Evolutionary conservation across 1,140 invertebrate genomes (phyloP).

Genomic region (Orchesella cincta): DNA sequence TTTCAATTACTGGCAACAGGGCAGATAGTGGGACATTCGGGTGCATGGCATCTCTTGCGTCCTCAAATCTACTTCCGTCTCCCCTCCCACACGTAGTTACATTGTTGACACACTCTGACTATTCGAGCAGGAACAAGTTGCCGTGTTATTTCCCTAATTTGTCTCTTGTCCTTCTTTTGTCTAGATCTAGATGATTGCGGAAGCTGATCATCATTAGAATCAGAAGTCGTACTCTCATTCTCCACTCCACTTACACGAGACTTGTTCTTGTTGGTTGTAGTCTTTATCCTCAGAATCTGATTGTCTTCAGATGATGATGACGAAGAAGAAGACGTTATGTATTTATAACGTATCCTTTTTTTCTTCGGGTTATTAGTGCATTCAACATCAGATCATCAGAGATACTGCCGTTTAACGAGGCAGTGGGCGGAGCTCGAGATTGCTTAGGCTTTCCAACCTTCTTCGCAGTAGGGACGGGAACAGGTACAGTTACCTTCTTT

Average conservation of each 20-base stretch:
- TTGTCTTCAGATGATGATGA: too few species aligned
- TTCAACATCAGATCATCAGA: neutral
- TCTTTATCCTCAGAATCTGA: neutral
- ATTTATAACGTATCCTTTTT: neutral
- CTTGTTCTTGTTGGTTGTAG: neutral
- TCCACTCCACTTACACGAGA: too few species aligned
- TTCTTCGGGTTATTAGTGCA: neutral
- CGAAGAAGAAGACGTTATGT: neutral
- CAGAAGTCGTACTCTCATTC: neutral
- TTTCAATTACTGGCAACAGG: neutral
- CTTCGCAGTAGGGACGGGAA: neutral
- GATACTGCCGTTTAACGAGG: neutral
- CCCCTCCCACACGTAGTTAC: neutral
- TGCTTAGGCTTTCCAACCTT: neutral
- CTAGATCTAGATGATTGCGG: neutral
- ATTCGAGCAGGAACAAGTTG: neutral
- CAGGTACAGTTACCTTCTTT: neutral
- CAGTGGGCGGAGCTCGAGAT: neutral
- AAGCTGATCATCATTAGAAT: neutral
- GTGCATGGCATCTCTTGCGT: neutral
- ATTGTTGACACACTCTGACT: neutral
- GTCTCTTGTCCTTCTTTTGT: neutral
- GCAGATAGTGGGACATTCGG: neutral
- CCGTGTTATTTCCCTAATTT: neutral
- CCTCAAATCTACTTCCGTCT: neutral